phyloP scores from a whole-genome alignment of 2,797 vertebrate genomes.

The Scyliorhinus canicula region DNA sequence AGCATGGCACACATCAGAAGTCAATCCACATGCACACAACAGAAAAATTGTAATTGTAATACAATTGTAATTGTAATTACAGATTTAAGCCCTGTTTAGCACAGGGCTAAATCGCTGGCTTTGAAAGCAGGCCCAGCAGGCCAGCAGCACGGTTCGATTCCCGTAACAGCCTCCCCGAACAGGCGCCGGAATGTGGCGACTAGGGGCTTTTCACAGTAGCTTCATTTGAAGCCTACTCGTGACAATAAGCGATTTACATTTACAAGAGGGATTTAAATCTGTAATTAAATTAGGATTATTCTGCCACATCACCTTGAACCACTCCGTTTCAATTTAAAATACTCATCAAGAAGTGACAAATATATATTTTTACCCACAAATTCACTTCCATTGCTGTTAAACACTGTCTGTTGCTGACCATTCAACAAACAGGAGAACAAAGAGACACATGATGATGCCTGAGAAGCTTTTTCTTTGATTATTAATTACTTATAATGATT shows the following conservation, averaged over 20 bases:
- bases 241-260: too few relatives aligned
- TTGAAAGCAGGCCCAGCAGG: too few relatives aligned
- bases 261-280: too few relatives aligned
- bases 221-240: too few relatives aligned
- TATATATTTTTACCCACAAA: not conserved
- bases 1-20: not conserved
- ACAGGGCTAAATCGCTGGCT: too few relatives aligned
- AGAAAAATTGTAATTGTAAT: too few relatives aligned
- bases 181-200: too few relatives aligned
- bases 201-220: too few relatives aligned
- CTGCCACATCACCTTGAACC: too few relatives aligned
- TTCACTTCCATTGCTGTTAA: not conserved
- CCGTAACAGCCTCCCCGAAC: too few relatives aligned
- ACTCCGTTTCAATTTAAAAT: not conserved
- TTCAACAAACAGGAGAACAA: not conserved
- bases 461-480: not conserved
- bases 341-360: not conserved
- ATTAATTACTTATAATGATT: not conserved
- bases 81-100: too few relatives aligned
- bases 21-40: not conserved
- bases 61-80: not conserved
- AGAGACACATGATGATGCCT: not conserved
- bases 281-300: not conserved
- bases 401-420: not conserved
- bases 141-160: too few relatives aligned